Conservation (phyloP, 2,113 vertebrate genomes). For the Myiopsitta monachus region DNA sequence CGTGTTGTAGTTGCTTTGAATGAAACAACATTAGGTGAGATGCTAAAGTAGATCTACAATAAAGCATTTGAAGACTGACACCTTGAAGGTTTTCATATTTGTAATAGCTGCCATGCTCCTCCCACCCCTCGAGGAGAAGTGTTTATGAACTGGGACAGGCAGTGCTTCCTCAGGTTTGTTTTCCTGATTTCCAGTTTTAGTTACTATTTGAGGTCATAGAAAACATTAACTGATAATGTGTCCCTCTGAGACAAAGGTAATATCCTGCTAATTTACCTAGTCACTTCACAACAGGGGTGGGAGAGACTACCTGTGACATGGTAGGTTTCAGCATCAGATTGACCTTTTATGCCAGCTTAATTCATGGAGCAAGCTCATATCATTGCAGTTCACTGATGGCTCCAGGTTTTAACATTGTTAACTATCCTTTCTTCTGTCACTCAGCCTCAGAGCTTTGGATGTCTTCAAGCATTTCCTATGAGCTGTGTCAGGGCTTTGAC, state of each 20-base stretch:
- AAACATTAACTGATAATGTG: not conserved
- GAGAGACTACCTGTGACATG: not conserved
- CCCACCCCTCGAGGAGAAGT: not conserved
- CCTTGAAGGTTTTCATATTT: not conserved
- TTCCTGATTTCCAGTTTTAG: not conserved
- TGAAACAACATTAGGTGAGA: not conserved
- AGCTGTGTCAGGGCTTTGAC: not conserved
- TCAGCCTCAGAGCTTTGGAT: not conserved
- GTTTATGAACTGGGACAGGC: not conserved
- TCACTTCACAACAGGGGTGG: not conserved
- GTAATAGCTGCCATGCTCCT: not conserved
- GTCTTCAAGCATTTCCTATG: not conserved
- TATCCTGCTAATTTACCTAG: not conserved
- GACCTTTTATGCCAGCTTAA: not conserved
- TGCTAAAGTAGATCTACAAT: not conserved
- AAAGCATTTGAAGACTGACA: not conserved
- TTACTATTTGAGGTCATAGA: not conserved
- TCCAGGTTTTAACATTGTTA: not conserved
- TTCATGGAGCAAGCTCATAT: not conserved
- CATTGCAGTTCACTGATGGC: not conserved
- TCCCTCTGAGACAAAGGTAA: not conserved
- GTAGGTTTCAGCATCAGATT: not conserved
- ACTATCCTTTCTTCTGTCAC: not conserved
- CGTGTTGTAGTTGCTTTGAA: not conserved
- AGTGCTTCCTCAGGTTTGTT: not conserved